Evolutionary conservation across 2,797 vertebrate species (phyloP), one percentile per base, ranked within the genome.

Genomic region (Anomalospiza imberbis): DNA sequence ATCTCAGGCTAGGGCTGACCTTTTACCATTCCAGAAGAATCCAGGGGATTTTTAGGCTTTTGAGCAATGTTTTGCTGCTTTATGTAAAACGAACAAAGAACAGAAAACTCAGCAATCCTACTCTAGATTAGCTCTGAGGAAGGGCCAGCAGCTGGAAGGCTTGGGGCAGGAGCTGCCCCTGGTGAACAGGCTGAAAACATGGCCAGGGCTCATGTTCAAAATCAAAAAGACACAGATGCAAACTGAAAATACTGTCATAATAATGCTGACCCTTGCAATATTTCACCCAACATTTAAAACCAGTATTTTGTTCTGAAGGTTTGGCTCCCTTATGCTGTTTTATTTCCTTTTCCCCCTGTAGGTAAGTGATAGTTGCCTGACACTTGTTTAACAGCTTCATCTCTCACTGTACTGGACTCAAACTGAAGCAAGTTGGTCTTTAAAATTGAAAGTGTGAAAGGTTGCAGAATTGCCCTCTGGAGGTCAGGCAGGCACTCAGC

Each of bases 341-440:
- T 60, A 7, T 44, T 85, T 57, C 50, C 36, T 44, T 60, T 54
- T 47, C 40, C 40, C 40, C 32, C 24, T 32, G 13, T 1, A 61
- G 53, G 8, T 25, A 55, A 65, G 53, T 28, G 20, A 11, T 17
- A n/a, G 78, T 24, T 85, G 40, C 31, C 25, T 75, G 68, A 40
- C 29, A 6, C 54, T 58, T 55, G 29, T 32, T 53, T 32, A 76
- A 40, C 18, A 51, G 15, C 77, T 86, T 42, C 22, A 47, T 66
- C 42, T 76, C 32, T 89, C 25, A 3, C 45, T 58, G 71, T 7
- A 13, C 10, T 38, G 29, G 32, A 32, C 47, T 85, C 60, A 53
- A 53, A 80, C 31, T 70, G 62, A 63, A 85, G 74, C 38, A 70
- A 94, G 89, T n/a, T 83, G 53, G 32, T 83, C 22, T 68, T 81